Conservation (phyloP, 2,888 invertebrate genomes). For the Lingula anatina region DNA sequence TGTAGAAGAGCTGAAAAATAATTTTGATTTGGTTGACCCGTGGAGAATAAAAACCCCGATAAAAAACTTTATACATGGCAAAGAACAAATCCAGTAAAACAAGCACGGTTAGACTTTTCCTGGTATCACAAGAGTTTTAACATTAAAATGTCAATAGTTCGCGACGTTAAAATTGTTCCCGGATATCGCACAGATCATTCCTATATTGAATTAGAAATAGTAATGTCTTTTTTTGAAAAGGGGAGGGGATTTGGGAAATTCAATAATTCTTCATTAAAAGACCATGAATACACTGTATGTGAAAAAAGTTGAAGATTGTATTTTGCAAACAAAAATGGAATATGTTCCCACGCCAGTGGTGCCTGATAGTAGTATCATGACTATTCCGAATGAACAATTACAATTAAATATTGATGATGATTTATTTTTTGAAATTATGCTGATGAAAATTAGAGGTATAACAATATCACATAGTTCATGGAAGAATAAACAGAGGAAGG, state of each 20-base stretch:
- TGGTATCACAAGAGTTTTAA: conserved; percentile 4
- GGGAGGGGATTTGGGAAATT: too few relatives aligned
- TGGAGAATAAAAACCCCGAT: conserved; percentile 4
- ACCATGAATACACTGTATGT: neutral
- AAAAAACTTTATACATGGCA: conserved; percentile 6
- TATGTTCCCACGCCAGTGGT: too few relatives aligned
- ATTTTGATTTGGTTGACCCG: conserved; percentile 5
- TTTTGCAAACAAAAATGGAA: neutral
- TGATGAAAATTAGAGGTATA: too few relatives aligned
- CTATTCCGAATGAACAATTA: too few relatives aligned
- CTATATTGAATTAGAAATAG: neutral
- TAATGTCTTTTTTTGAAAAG: too few relatives aligned
- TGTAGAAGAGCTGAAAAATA: too few relatives aligned
- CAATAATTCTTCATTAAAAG: too few relatives aligned
- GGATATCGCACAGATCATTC: conserved; percentile 10
- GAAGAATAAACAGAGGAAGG: too few relatives aligned
- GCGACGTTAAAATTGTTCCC: neutral
- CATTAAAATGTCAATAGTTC: neutral
- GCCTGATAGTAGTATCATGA: too few relatives aligned
- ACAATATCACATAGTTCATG: too few relatives aligned
- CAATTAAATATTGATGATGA: too few relatives aligned
- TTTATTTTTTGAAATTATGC: too few relatives aligned
- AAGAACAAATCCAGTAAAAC: conserved; percentile 8
- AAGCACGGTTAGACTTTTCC: conserved; percentile 8
- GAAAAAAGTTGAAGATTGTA: neutral